Conservation (phyloP, 1,140 invertebrate genomes). For the Metaphire vulgaris region DNA sequence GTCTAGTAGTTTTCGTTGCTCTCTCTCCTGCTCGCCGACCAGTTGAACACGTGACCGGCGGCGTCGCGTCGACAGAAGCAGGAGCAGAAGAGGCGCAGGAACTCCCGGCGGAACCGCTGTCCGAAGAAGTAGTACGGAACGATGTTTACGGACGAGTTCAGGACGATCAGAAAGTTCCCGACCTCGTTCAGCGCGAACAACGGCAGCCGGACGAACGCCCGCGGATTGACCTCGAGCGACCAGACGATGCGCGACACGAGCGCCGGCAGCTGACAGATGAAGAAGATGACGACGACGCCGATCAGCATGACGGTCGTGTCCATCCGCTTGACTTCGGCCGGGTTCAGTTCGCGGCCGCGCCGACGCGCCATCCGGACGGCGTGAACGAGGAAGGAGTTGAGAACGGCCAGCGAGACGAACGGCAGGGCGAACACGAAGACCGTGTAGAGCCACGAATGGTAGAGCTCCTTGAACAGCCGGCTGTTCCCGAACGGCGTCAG, state of each 20-base stretch:
- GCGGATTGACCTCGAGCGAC: conserved; percentile 37
- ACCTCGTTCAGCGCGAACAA: conserved; percentile 44
- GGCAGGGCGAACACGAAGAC: conserved; percentile 48
- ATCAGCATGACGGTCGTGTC: conserved; percentile 52
- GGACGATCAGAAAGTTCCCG: conserved; percentile 46
- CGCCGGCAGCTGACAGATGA: conserved; percentile 48
- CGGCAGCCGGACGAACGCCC: conserved; percentile 21
- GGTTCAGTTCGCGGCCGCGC: conserved; percentile 39
- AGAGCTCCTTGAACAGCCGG: conserved; percentile 41
- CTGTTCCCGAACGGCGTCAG: conserved; percentile 42
- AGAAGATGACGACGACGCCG: conserved; percentile 49
- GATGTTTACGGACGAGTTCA: conserved; percentile 52
- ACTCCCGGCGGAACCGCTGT: conserved; percentile 45
- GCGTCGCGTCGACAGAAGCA: conserved; percentile 22
- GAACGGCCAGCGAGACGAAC: conserved; percentile 44
- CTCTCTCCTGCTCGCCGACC: neutral
- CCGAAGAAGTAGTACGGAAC: conserved; percentile 53
- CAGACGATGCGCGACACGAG: conserved; percentile 48
- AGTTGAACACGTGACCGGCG: neutral
- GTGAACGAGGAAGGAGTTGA: conserved; percentile 48
- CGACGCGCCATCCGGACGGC: conserved; percentile 46
- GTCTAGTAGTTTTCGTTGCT: neutral
- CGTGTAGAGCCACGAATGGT: conserved; percentile 50
- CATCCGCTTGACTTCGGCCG: conserved; percentile 44
- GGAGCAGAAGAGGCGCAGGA: conserved; percentile 44